Conservation (phyloP, 37 sponge, comb jelly and placozoan species). For the Bolinopsis microptera region DNA sequence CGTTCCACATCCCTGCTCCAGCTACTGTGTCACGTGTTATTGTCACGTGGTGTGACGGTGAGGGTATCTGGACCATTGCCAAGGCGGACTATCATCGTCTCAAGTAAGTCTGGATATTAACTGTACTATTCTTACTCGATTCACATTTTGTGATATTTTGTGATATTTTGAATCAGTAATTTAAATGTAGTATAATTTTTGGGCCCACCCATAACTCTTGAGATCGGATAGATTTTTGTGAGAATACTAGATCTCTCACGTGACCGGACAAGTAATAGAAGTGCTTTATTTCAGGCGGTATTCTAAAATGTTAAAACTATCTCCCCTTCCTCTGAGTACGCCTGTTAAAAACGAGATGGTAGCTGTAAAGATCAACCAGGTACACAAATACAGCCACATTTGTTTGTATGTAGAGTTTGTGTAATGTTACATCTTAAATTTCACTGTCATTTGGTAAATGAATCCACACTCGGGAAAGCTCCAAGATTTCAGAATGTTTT, state of each 20-base stretch:
- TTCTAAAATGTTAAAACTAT: neutral
- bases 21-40: neutral
- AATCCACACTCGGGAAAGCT: neutral
- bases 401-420: neutral
- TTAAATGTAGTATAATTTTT: too few relatives aligned
- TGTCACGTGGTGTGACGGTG: neutral
- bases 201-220: too few relatives aligned
- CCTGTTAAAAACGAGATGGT: neutral
- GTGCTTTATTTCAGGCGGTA: neutral
- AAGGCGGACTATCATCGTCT: neutral
- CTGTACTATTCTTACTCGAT: too few relatives aligned
- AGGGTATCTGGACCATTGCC: neutral
- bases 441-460: neutral
- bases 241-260: too few relatives aligned
- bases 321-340: neutral
- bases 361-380: neutral
- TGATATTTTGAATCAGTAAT: too few relatives aligned
- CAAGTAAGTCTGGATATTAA: too few relatives aligned
- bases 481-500: neutral
- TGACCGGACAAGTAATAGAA: too few relatives aligned
- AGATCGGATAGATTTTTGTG: too few relatives aligned
- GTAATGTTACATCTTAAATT: neutral
- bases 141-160: too few relatives aligned
- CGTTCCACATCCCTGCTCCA: neutral
- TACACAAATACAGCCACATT: neutral